Evolutionary conservation across 2,797 vertebrate genomes (phyloP).

Genomic region (Decapterus maruadsi): DNA sequence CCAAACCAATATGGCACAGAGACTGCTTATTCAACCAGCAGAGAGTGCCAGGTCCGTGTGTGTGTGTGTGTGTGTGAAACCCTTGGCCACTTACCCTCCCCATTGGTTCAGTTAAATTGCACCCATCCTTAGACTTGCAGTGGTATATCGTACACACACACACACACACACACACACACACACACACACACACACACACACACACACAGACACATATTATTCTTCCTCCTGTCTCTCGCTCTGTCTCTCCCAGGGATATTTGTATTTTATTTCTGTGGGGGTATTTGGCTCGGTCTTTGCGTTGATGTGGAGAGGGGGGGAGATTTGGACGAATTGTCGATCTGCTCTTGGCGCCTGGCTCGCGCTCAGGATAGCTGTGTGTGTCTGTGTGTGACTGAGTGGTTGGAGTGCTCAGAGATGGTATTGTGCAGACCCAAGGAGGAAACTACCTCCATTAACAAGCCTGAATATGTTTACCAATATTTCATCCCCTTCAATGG

Average conservation of each 20-base stretch:
- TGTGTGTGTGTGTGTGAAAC: conserved; percentile 39
- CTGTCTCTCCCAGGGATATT: conserved; percentile 62
- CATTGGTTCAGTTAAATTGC: conserved; percentile 69
- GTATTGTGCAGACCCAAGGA: conserved; percentile 39
- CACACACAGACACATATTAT: conserved; percentile 45
- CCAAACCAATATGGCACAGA: conserved; percentile 80
- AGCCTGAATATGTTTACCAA: conserved; percentile 45
- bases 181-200: conserved; percentile 38
- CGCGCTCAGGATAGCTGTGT: conserved; percentile 43
- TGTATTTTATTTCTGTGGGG: conserved; percentile 67
- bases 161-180: conserved; percentile 36
- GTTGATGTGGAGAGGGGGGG: conserved; percentile 69
- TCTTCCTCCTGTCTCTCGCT: conserved; percentile 61
- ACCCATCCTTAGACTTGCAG: conserved; percentile 65
- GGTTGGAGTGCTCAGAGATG: conserved; percentile 39
- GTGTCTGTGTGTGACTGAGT: conserved; percentile 44
- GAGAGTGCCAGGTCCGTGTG: conserved; percentile 59
- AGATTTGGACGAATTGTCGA: conserved; percentile 63
- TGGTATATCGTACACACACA: conserved; percentile 44
- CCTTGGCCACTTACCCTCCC: conserved; percentile 65
- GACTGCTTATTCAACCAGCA: conserved; percentile 75
- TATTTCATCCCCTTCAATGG: conserved; percentile 38
- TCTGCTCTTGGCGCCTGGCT: conserved; percentile 70
- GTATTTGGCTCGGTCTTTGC: conserved; percentile 56
- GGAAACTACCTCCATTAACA: conserved; percentile 51